phyloP scores from a whole-genome alignment of 2,113 vertebrate species.

The Varanus salvator region DNA sequence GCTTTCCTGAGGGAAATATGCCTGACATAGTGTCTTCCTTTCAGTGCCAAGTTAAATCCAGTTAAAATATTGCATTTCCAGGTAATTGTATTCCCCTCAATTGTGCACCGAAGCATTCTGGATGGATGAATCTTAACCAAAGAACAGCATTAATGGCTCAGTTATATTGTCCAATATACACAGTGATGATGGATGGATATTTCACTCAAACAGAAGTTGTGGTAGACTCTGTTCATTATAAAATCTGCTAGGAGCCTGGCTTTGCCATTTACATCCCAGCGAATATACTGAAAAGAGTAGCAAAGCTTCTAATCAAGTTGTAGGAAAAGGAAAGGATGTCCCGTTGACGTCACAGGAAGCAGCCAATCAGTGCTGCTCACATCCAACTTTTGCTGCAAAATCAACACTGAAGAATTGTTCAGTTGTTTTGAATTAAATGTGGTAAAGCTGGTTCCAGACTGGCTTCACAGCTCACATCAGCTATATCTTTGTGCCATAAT shows the following conservation, averaged over 20 bases:
- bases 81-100: no score
- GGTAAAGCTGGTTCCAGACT: background rate
- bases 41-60: no score
- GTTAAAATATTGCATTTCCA: no score
- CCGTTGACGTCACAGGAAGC: background rate
- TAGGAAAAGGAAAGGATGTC: no score
- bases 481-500: background rate
- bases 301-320: background rate
- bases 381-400: background rate
- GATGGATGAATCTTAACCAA: conserved; percentile 66
- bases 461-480: background rate
- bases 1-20: no score
- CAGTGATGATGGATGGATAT: background rate
- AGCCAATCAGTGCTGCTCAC: background rate
- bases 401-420: background rate
- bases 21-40: no score
- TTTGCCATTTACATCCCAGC: background rate
- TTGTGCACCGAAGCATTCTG: conserved; percentile 42
- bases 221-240: background rate
- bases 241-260: background rate
- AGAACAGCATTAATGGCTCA: conserved; percentile 24
- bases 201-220: background rate
- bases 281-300: background rate
- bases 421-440: background rate
- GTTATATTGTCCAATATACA: background rate